Percentiles rank a stretch among this genome's conserved stretches.
Evolutionary conservation across 1,140 invertebrate species (phyloP).

Genomic region (Hestina assimilis): DNA sequence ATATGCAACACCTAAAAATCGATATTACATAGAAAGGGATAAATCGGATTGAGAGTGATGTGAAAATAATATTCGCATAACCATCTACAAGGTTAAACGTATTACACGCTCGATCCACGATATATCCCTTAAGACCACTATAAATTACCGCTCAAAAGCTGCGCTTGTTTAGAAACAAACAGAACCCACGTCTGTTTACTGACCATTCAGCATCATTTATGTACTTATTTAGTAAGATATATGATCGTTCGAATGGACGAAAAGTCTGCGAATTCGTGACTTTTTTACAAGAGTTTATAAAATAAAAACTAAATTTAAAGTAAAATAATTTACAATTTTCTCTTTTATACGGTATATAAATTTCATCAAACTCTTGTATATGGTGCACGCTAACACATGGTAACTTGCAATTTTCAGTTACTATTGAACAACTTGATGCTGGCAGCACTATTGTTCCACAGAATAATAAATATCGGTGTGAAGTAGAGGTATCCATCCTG

Average conservation of each 20-base stretch:
- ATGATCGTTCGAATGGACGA: constrained; percentile 7
- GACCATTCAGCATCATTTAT: constrained; percentile 36
- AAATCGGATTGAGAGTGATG: neutral
- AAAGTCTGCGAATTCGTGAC: neutral
- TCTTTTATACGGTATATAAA: too few relatives aligned
- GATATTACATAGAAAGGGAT: neutral
- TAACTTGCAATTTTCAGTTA: too few relatives aligned
- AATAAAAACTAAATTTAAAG: neutral
- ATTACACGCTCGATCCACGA: constrained; percentile 34
- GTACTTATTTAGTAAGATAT: constrained; percentile 17
- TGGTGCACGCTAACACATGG: too few relatives aligned
- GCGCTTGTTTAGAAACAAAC: constrained; percentile 29
- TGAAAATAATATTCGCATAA: constrained; percentile 10
- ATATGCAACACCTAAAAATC: neutral
- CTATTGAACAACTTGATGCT: too few relatives aligned
- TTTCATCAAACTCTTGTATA: too few relatives aligned
- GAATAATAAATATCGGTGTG: too few relatives aligned
- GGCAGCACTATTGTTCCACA: too few relatives aligned
- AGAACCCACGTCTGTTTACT: constrained; percentile 34
- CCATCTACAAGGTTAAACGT: constrained; percentile 23
- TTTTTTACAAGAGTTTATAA: neutral
- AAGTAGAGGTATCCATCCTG: too few relatives aligned
- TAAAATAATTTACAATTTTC: too few relatives aligned
- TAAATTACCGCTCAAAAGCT: constrained; percentile 43
- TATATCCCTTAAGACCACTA: constrained; percentile 42